Evolutionary conservation across 2,113 vertebrate genomes (phyloP).

Genomic region (Anoura caudifer): DNA sequence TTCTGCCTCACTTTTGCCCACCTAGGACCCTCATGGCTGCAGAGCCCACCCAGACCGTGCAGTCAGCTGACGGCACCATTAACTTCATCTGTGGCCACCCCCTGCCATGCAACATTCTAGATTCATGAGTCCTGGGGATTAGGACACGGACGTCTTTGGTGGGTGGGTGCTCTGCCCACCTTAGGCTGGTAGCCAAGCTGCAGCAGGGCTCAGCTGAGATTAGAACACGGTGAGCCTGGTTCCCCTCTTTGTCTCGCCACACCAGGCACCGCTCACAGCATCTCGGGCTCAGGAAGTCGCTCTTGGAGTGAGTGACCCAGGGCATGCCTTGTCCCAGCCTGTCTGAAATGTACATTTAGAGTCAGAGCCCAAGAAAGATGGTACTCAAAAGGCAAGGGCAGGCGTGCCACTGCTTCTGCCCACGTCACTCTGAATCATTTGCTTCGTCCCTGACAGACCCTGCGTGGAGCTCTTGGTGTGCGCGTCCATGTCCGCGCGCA

Average conservation of each 20-base stretch:
- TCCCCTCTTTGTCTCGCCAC: accelerated
- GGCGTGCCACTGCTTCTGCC: background rate
- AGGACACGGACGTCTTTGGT: background rate
- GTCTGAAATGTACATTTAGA: background rate
- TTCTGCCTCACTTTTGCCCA: background rate
- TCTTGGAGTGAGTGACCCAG: background rate
- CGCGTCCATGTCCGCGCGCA: accelerated
- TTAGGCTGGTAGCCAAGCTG: accelerated
- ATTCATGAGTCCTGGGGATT: background rate
- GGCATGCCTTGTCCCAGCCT: background rate
- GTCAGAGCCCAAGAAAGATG: background rate
- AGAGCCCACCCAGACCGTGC: background rate
- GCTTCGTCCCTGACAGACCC: too few species aligned
- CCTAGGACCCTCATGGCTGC: background rate
- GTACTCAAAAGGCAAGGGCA: accelerated
- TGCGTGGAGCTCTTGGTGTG: too few species aligned
- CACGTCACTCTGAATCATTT: background rate
- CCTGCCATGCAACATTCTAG: accelerated
- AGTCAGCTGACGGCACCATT: background rate
- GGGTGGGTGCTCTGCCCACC: background rate
- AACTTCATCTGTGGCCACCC: background rate
- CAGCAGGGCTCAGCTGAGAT: background rate
- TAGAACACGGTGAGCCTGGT: background rate
- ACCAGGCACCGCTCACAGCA: background rate
- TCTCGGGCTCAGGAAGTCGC: background rate